Percentiles rank a stretch among this genome's conserved stretches.
Evolutionary conservation across 2,113 vertebrate genomes (phyloP).

Genomic region (Geococcyx californianus): DNA sequence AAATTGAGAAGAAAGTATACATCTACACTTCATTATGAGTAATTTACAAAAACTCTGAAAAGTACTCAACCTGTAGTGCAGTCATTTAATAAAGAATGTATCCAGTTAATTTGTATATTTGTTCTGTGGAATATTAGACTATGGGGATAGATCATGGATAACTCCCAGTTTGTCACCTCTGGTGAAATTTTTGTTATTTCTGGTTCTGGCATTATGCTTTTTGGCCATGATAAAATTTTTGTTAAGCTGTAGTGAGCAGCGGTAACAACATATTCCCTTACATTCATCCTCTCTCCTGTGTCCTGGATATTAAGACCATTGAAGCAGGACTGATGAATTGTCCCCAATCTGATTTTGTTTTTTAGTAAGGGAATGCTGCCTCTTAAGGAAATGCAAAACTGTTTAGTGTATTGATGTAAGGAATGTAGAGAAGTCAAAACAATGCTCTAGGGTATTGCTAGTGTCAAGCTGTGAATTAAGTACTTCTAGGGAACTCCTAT

Average conservation of each 20-base stretch:
- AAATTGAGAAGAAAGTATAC: neutral
- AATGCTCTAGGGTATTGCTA: neutral
- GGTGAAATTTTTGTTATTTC: neutral
- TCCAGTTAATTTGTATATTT: neutral
- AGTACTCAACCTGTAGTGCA: neutral
- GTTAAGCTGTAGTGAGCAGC: neutral
- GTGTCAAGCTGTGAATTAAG: neutral
- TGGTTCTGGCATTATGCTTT: neutral
- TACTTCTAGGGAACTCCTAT: neutral
- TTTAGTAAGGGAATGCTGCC: neutral
- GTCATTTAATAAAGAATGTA: neutral
- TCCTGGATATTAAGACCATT: neutral
- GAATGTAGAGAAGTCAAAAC: neutral
- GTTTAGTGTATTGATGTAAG: neutral
- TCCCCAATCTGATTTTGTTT: neutral
- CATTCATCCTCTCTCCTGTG: neutral
- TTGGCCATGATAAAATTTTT: neutral
- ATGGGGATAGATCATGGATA: neutral
- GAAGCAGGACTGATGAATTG: neutral
- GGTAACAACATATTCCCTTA: neutral
- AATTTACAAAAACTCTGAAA: neutral
- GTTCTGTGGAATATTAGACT: neutral
- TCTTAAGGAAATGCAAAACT: neutral
- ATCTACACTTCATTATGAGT: neutral
- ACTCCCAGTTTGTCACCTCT: neutral